phyloP scores from a whole-genome alignment of 2,113 vertebrate species.

The Pituophis catenifer region DNA sequence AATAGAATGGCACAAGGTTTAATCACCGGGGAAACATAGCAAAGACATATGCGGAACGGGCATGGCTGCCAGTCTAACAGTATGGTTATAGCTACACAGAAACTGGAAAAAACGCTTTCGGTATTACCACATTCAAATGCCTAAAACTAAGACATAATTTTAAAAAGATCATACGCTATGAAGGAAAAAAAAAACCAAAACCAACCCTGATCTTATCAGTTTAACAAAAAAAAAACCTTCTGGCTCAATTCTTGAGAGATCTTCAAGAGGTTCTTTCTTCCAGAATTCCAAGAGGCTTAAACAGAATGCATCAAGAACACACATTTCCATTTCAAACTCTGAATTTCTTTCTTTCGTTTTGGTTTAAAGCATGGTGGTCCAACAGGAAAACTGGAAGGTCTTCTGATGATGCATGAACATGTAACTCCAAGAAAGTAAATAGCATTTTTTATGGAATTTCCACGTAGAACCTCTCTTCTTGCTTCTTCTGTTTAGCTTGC shows the following conservation, averaged over 20 bases:
- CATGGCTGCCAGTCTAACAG: slow-evolving; percentile 88
- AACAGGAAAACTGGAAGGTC: slow-evolving; percentile 70
- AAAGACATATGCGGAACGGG: slow-evolving; percentile 95
- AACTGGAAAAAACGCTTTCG: slow-evolving; percentile 76
- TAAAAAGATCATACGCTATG: slow-evolving; percentile 53
- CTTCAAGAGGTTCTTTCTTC: slow-evolving; percentile 72
- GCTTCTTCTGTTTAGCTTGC: slow-evolving; percentile 63
- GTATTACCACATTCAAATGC: slow-evolving; percentile 52
- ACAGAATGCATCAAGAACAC: slow-evolving; percentile 67
- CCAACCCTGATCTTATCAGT: slow-evolving; percentile 55
- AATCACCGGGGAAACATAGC: slow-evolving; percentile 99
- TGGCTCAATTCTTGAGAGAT: slow-evolving; percentile 66
- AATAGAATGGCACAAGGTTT: slow-evolving; percentile 99
- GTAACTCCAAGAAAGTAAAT: slow-evolving; percentile 67
- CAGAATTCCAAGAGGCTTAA: slow-evolving; percentile 67
- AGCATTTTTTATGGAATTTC: slow-evolving; percentile 55
- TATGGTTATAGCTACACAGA: slow-evolving; percentile 79
- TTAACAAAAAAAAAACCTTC: slow-evolving; percentile 68
- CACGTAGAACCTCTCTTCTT: slow-evolving; percentile 32
- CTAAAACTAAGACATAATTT: slow-evolving; percentile 54
- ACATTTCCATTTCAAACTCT: slow-evolving; percentile 66
- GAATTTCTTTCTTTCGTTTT: slow-evolving; percentile 28
- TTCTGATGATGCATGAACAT: slow-evolving; percentile 57
- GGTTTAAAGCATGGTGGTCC: slow-evolving; percentile 61
- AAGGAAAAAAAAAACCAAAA: slow-evolving; percentile 56